phyloP scores from a whole-genome alignment of 2,888 invertebrate genomes.

The Parnassius orleans region DNA sequence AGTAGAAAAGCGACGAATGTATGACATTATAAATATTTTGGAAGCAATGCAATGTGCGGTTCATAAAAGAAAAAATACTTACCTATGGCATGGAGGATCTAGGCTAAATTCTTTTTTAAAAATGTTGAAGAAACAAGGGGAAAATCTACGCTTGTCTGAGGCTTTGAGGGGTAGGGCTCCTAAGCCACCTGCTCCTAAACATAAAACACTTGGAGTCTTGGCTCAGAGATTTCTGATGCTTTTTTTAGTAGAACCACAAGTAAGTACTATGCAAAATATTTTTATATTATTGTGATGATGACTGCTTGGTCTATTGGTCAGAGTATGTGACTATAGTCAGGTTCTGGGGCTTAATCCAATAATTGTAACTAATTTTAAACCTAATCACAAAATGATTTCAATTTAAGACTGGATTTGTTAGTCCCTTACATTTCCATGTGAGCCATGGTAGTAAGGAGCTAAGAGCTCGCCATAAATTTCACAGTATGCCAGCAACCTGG shows the following conservation, averaged over 20 bases:
- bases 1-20: slow-evolving; percentile 85
- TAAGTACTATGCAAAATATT: slow-evolving; percentile 49
- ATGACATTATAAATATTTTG: slow-evolving; percentile 87
- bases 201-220: slow-evolving; percentile 85
- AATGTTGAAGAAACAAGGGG: slow-evolving; percentile 82
- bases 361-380: too few relatives aligned
- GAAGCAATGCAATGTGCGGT: slow-evolving; percentile 87
- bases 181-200: slow-evolving; percentile 77
- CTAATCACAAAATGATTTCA: too few relatives aligned
- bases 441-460: too few relatives aligned
- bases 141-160: slow-evolving; percentile 74
- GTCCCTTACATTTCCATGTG: too few relatives aligned
- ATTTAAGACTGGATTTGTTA: too few relatives aligned
- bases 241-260: slow-evolving; percentile 83
- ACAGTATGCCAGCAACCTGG: too few relatives aligned
- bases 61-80: slow-evolving; percentile 84
- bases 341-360: too few relatives aligned
- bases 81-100: slow-evolving; percentile 85
- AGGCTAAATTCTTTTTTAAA: slow-evolving; percentile 81
- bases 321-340: too few relatives aligned
- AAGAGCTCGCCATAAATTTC: too few relatives aligned
- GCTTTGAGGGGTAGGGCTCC: slow-evolving; percentile 74
- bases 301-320: too few relatives aligned
- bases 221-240: slow-evolving; percentile 87
- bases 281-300: too few relatives aligned